phyloP scores from a whole-genome alignment of 2,113 vertebrate genomes.

The Eptesicus fuscus region DNA sequence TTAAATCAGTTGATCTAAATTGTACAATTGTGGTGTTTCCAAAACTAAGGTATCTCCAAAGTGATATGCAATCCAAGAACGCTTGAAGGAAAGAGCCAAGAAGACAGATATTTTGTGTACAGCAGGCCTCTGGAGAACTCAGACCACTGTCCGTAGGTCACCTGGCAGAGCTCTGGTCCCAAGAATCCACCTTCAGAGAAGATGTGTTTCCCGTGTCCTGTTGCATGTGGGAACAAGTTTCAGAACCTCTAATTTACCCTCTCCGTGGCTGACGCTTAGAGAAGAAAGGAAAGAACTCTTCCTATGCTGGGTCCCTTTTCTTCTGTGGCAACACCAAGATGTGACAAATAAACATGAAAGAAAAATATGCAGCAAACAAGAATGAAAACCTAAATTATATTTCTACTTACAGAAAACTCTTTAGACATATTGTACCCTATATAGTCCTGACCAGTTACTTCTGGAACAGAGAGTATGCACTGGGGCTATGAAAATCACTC shows the following conservation, averaged over 20 bases:
- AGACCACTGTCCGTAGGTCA: neutral
- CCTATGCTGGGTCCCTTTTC: neutral
- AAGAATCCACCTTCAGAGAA: neutral
- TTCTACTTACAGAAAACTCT: neutral
- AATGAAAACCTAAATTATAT: neutral
- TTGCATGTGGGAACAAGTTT: neutral
- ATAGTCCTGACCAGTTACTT: neutral
- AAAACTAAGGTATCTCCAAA: neutral
- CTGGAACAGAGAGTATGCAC: neutral
- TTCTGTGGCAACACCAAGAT: neutral
- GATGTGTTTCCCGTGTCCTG: neutral
- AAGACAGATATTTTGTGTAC: neutral
- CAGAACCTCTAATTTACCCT: neutral
- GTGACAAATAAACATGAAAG: neutral
- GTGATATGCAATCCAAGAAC: neutral
- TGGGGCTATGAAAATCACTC: neutral
- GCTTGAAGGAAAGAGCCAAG: neutral
- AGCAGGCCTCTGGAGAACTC: neutral
- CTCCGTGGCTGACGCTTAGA: neutral
- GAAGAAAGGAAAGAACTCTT: neutral
- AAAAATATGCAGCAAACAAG: neutral
- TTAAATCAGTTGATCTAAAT: constrained; percentile 13
- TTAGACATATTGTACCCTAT: neutral
- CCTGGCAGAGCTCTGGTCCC: neutral
- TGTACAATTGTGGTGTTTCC: neutral